Percentiles rank a stretch among this genome's conserved stretches.
Evolutionary conservation across 2,113 vertebrate species (phyloP).

Genomic region (Agapornis roseicollis): DNA sequence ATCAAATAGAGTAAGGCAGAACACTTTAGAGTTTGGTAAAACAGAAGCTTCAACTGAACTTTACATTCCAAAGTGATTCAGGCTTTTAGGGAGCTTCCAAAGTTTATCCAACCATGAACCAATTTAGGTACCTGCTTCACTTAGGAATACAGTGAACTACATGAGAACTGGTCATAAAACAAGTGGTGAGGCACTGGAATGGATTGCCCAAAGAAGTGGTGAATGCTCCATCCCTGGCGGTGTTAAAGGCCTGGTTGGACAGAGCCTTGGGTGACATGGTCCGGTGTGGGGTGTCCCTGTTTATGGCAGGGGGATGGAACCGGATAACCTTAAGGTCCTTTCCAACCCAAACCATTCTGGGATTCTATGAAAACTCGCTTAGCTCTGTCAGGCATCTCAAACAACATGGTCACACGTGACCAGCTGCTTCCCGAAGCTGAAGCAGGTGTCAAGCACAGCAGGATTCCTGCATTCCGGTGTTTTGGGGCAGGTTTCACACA

Average conservation of each 20-base stretch:
- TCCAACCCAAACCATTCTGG: not conserved
- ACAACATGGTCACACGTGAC: not conserved
- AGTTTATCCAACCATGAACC: not conserved
- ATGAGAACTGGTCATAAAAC: not conserved
- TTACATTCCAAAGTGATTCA: not conserved
- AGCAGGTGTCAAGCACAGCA: rapidly evolving
- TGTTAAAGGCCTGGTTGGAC: not conserved
- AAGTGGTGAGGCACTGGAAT: not conserved
- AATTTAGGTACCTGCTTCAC: not conserved
- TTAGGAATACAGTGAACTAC: not conserved
- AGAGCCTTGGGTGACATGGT: not conserved
- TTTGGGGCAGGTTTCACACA: not conserved
- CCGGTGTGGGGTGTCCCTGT: not conserved
- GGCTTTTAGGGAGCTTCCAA: not conserved
- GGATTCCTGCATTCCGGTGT: not conserved
- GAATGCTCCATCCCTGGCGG: not conserved
- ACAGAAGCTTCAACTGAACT: not conserved
- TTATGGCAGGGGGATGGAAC: not conserved
- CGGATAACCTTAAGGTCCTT: not conserved
- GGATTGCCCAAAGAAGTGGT: not conserved
- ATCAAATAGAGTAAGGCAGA: not conserved
- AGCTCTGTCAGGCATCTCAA: not conserved
- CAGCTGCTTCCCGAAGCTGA: not conserved
- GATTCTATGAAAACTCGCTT: not conserved
- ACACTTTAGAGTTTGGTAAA: not conserved